Evolutionary conservation across 2,888 invertebrate species (phyloP).

Genomic region (Nysson spinosus): DNA sequence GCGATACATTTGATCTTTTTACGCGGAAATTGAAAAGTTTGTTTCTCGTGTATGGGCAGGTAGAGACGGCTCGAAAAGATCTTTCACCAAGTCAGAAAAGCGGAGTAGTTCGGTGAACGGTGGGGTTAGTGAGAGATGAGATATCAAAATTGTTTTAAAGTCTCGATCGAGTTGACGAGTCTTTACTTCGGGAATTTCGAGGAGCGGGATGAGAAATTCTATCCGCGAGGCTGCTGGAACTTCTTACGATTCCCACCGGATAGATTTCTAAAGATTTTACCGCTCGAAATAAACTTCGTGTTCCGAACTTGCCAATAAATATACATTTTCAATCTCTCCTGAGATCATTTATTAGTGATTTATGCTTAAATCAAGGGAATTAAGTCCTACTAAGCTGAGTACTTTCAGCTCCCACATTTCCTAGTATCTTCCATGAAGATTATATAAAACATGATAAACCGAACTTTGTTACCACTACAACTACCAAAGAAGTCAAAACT

Average conservation of each 20-base stretch:
- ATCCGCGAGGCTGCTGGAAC: constrained; percentile 41
- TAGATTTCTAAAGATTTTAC: constrained; percentile 18
- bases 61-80: constrained; percentile 37
- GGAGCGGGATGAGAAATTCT: constrained; percentile 37
- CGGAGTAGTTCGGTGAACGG: constrained; percentile 35
- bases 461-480: too few relatives aligned
- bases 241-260: constrained; percentile 24
- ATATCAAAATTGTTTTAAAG: constrained; percentile 68
- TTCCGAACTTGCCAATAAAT: too few relatives aligned
- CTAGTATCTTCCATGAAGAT: too few relatives aligned
- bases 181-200: constrained; percentile 32
- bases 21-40: constrained; percentile 61
- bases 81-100: constrained; percentile 37
- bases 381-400: too few relatives aligned
- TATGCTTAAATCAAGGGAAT: too few relatives aligned
- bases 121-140: constrained; percentile 53
- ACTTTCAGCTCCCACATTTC: too few relatives aligned
- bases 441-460: too few relatives aligned
- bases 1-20: constrained; percentile 16
- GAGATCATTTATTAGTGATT: too few relatives aligned
- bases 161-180: constrained; percentile 63
- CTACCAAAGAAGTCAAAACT: too few relatives aligned
- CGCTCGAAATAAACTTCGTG: constrained; percentile 30
- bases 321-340: too few relatives aligned
- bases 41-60: constrained; percentile 6